Conservation (phyloP, 2,113 vertebrate genomes). For the Lucifuga dentata region DNA sequence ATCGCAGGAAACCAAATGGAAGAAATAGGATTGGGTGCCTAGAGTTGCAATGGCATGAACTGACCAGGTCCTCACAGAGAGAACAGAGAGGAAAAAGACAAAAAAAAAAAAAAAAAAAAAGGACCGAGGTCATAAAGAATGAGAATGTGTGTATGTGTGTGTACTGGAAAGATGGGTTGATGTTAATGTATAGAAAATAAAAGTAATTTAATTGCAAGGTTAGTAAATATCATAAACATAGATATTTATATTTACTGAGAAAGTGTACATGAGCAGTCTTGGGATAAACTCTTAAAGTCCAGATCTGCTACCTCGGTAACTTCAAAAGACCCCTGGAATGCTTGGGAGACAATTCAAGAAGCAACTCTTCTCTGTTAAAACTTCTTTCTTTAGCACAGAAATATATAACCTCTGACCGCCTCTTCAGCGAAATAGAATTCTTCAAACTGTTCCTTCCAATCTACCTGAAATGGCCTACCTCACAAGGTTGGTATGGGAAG, state of each 20-base stretch:
- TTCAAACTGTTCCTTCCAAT: slow-evolving; percentile 29
- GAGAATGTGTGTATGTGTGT: not conserved
- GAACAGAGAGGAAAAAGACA: not conserved
- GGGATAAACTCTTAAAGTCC: not conserved
- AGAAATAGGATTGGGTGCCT: slow-evolving; percentile 65
- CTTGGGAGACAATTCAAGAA: slow-evolving; percentile 2
- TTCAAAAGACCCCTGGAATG: slow-evolving; percentile 8
- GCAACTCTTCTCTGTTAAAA: not conserved
- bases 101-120: not conserved
- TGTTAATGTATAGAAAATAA: not conserved
- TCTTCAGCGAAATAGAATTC: slow-evolving; percentile 1
- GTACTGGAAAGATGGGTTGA: not conserved
- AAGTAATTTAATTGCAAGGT: slow-evolving; percentile 6
- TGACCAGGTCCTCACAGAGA: slow-evolving; percentile 3
- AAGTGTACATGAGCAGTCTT: not conserved
- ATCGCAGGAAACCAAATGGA: slow-evolving; percentile 50
- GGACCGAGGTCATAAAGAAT: slow-evolving; percentile 1
- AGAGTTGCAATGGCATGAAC: slow-evolving; percentile 56
- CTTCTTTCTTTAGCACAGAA: not conserved
- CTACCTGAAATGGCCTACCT: slow-evolving; percentile 36
- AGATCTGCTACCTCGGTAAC: slow-evolving; percentile 2
- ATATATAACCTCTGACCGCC: slow-evolving; percentile 1
- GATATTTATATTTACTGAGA: not conserved
- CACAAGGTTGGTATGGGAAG: slow-evolving; percentile 32
- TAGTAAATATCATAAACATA: slow-evolving; percentile 9